These are phyloP conservation scores for Odontamblyopus rebecca DNA, from an alignment of 2,797 vertebrate genomes.

Conservation along the genomic window DNA sequence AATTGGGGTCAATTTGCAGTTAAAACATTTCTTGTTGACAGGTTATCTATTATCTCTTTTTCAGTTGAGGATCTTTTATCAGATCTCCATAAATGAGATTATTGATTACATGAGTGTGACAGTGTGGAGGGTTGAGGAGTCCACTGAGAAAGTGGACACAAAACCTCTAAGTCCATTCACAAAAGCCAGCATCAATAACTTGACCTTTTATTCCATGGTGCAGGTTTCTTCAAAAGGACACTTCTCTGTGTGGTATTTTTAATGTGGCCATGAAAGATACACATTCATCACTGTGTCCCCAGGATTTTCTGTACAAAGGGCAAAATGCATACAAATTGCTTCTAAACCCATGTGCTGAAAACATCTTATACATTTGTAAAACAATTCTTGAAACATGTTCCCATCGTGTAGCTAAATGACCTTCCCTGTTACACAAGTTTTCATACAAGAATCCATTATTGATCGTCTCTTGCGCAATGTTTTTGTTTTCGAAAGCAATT, in stretches of 20 bases:
- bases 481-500: constrained; percentile 16
- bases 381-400: constrained; percentile 40
- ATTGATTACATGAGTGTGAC: constrained; percentile 61
- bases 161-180: constrained; percentile 30
- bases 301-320: not conserved
- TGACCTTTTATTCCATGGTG: constrained; percentile 76
- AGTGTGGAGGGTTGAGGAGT: constrained; percentile 49
- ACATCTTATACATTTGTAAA: constrained; percentile 24
- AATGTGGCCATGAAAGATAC: constrained; percentile 33
- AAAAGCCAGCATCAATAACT: constrained; percentile 39
- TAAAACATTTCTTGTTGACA: constrained; percentile 38
- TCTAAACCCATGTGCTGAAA: not conserved
- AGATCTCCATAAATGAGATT: constrained; percentile 56
- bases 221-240: constrained; percentile 65
- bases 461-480: constrained; percentile 25
- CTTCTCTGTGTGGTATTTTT: constrained; percentile 63
- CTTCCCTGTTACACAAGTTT: constrained; percentile 40
- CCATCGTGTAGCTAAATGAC: constrained; percentile 35
- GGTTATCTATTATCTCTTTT: constrained; percentile 45
- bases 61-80: constrained; percentile 52
- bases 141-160: constrained; percentile 39
- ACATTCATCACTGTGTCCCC: not conserved
- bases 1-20: not conserved
- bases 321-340: not conserved
- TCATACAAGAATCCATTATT: constrained; percentile 45